Evolutionary conservation across 1,140 invertebrate species (phyloP), one percentile per base, ranked within the genome.

Genomic region (Drosophila baimaii): DNA sequence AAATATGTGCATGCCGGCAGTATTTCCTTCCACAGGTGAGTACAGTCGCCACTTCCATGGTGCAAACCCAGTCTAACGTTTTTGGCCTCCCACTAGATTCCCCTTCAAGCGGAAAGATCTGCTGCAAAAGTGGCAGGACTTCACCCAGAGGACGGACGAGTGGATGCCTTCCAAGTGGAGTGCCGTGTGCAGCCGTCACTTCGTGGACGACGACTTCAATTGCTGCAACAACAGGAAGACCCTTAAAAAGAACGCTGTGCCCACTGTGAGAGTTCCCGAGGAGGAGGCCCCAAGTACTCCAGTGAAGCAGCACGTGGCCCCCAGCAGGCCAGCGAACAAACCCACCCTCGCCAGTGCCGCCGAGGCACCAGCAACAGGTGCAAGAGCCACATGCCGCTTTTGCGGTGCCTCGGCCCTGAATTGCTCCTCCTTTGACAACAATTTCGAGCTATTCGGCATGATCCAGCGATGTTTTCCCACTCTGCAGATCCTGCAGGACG

Each of bases 91-190:
- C 37, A n/a, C 5, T n/a, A 92, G 91, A 73, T 92, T 92, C 39
- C 91, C 91, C 0, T 85, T 90, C 5, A 92, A 91, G 25, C 74
- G 77, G 10, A 79, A 82, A 23, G 81, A 92, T 37, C 44, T 92
- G 29, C 49, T 92, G 33, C 64, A 90, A n/a, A 82, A 92, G 54
- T 92, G 91, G 91, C 74, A 77, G 25, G 72, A 79, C 4, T 92
- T 92, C 23, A 88, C 90, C 1, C 81, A 83, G 25, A 71, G 91
- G 19, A 74, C 61, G 15, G 71, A 55, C 0, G 69, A 91, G 17
- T 92, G 91, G 91, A 82, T 81, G 46, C 91, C 91, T 5, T 91
- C 91, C 5, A 85, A 84, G 46, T 92, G 91, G 91, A 92, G 86
- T 43, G 75, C 91, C 0, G 69, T 92, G 0, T 92, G 91, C 68